Conservation (phyloP, 2,888 invertebrate genomes). For the Phyllotreta striolata region DNA sequence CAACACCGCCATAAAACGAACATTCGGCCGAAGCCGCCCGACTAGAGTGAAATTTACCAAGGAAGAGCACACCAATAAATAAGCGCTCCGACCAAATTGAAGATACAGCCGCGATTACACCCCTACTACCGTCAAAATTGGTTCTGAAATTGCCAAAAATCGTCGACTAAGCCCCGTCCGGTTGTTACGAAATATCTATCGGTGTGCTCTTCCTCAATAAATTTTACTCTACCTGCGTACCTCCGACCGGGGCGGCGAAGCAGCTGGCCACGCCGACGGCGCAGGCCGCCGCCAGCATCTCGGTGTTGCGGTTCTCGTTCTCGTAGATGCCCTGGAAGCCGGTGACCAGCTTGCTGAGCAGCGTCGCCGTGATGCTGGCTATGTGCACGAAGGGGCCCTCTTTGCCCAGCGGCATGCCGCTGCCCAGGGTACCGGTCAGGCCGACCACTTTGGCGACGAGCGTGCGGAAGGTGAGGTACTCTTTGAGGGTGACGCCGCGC, state of each 20-base stretch:
- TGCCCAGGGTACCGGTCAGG: constrained; percentile 92
- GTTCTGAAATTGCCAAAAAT: no score
- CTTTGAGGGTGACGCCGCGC: constrained; percentile 94
- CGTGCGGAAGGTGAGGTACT: constrained; percentile 94
- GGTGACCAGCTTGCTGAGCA: constrained; percentile 91
- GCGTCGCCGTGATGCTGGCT: constrained; percentile 93
- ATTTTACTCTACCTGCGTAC: constrained; percentile 64
- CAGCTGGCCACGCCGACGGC: constrained; percentile 96
- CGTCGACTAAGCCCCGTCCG: no score
- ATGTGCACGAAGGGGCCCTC: constrained; percentile 99
- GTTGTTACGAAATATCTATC: no score
- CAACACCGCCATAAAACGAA: no score
- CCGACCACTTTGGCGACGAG: constrained; percentile 94
- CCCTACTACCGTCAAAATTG: no score
- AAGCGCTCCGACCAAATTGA: no score
- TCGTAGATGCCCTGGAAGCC: constrained; percentile 95
- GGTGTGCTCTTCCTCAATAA: no score
- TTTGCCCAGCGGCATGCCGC: constrained; percentile 94
- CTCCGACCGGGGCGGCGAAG: constrained; percentile 96
- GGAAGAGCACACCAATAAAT: no score
- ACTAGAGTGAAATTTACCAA: no score
- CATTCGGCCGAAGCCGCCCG: no score
- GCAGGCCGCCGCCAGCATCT: constrained; percentile 98
- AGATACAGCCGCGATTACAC: no score
- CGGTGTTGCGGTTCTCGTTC: constrained; percentile 92